Percentiles rank a stretch among this genome's conserved stretches.
Conservation (phyloP, 2,113 vertebrate species). For the Pluvianellus socialis region DNA sequence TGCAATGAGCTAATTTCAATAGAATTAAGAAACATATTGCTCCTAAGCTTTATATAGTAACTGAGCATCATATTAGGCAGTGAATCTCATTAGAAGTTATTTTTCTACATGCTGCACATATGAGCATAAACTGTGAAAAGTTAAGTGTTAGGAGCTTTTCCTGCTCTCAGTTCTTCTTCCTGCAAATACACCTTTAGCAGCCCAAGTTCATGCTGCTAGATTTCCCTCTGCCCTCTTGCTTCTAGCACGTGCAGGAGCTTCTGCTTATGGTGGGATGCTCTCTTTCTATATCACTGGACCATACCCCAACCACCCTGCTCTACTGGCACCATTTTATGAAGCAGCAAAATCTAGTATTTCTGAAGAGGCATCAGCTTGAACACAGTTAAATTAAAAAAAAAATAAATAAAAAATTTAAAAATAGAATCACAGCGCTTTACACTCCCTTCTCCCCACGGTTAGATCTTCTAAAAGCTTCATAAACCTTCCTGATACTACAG, state of each 20-base stretch:
- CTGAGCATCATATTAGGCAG: background rate
- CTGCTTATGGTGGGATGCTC: background rate
- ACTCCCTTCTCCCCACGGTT: background rate
- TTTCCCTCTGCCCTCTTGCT: background rate
- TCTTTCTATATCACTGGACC: background rate
- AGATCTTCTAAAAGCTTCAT: background rate
- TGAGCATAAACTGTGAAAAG: background rate
- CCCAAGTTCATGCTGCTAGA: background rate
- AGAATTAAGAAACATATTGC: background rate
- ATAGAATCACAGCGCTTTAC: background rate
- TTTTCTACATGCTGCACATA: background rate
- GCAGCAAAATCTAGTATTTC: background rate
- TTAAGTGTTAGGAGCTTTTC: background rate
- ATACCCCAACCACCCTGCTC: background rate
- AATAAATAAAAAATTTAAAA: background rate
- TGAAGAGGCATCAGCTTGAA: background rate
- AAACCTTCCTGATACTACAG: background rate
- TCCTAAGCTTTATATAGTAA: background rate
- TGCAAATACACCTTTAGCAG: background rate
- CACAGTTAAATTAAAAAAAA: background rate
- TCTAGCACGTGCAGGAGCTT: background rate
- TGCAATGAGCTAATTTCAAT: background rate
- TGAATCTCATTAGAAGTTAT: background rate
- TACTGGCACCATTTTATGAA: background rate
- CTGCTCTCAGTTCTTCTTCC: background rate